Conservation (phyloP, 2,113 vertebrate species). For the Canis aureus region DNA sequence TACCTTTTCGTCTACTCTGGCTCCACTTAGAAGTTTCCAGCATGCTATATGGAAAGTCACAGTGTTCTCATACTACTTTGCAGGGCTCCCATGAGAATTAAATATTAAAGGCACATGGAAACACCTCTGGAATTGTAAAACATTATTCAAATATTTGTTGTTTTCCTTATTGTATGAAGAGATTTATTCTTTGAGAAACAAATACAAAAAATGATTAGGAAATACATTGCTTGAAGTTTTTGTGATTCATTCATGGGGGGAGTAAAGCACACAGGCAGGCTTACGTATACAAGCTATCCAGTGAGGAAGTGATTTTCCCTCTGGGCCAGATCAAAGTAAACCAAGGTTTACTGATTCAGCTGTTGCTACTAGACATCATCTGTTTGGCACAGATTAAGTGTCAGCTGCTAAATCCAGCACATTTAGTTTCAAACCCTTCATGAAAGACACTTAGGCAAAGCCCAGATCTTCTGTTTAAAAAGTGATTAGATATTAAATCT, state of each 20-base stretch:
- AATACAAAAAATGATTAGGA: constrained; percentile 8
- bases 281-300: neutral
- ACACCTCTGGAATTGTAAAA: constrained; percentile 15
- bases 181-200: constrained; percentile 29
- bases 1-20: neutral
- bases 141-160: neutral
- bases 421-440: constrained; percentile 10
- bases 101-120: neutral
- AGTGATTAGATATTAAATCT: constrained; percentile 29
- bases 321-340: constrained; percentile 48
- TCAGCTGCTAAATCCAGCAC: constrained; percentile 12
- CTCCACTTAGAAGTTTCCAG: neutral
- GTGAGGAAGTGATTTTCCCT: neutral
- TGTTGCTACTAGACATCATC: neutral
- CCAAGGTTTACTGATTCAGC: constrained; percentile 44
- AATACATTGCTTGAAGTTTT: constrained; percentile 8
- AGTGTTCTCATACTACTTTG: neutral
- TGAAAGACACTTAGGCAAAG: neutral
- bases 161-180: neutral
- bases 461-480: constrained; percentile 28
- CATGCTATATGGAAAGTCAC: neutral
- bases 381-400: neutral
- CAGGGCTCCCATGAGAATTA: neutral
- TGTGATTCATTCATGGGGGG: neutral
- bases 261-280: neutral